Conservation (phyloP, 2,888 invertebrate genomes). For the Lithophane socia region DNA sequence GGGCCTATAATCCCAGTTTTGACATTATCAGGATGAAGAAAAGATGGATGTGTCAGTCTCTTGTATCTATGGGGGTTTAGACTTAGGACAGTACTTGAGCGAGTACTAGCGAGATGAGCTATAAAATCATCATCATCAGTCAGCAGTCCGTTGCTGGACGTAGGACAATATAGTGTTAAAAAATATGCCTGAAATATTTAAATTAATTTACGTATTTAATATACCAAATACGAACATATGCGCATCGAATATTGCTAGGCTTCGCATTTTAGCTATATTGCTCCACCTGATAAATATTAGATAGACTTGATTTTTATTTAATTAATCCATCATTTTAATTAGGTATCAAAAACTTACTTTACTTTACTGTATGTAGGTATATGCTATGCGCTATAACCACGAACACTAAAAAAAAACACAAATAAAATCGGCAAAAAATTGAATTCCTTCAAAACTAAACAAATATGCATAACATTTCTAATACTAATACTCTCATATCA, state of each 20-base stretch:
- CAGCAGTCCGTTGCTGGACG: not conserved
- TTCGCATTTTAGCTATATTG: not conserved
- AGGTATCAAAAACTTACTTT: too few relatives aligned
- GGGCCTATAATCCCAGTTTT: conserved; percentile 66
- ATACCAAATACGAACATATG: too few relatives aligned
- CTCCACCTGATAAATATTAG: not conserved
- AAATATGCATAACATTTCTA: not conserved
- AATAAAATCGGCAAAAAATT: not conserved
- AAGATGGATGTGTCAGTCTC: conserved; percentile 74
- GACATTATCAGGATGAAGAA: conserved; percentile 71
- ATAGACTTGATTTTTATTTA: not conserved
- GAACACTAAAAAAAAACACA: not conserved
- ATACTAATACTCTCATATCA: not conserved
- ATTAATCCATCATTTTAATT: not conserved
- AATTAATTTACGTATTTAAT: too few relatives aligned
- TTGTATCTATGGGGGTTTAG: conserved; percentile 59
- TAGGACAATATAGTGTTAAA: too few relatives aligned
- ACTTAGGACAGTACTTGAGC: conserved; percentile 58
- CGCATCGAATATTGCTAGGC: not conserved
- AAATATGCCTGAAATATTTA: too few relatives aligned
- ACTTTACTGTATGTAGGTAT: not conserved
- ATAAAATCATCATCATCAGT: not conserved
- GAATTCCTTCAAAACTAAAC: not conserved
- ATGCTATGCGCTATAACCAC: not conserved
- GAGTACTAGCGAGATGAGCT: conserved; percentile 24